Percentiles rank a stretch among this genome's conserved stretches.
Evolutionary conservation across 2,888 invertebrate genomes (phyloP).

Genomic region (Liodrosophila aerea): DNA sequence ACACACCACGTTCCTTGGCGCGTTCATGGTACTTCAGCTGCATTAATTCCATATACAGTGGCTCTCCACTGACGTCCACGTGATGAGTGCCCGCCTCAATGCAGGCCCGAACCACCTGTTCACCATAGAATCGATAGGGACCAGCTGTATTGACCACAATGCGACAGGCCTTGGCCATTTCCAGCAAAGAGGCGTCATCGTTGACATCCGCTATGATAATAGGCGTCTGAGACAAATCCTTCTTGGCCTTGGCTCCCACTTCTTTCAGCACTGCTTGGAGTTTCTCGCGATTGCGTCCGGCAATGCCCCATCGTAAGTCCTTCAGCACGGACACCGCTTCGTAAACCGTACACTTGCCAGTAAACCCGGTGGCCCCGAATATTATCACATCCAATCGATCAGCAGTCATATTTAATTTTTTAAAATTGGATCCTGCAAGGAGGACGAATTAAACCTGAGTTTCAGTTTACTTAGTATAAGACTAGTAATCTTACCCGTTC

Average conservation of each 20-base stretch:
- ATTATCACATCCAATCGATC: slow-evolving; percentile 89
- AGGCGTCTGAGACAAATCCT: slow-evolving; percentile 84
- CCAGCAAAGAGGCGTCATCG: slow-evolving; percentile 88
- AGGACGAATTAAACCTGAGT: too few relatives aligned
- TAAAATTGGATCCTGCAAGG: too few relatives aligned
- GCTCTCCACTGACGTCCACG: slow-evolving; percentile 96
- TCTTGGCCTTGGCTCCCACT: slow-evolving; percentile 83
- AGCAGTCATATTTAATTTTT: too few relatives aligned
- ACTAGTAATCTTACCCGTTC: too few relatives aligned
- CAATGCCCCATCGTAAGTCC: slow-evolving; percentile 92
- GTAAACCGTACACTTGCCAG: slow-evolving; percentile 92
- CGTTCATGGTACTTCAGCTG: slow-evolving; percentile 89
- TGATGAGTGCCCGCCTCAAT: slow-evolving; percentile 91
- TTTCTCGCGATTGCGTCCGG: slow-evolving; percentile 87
- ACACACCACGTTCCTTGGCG: slow-evolving; percentile 91
- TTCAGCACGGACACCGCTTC: slow-evolving; percentile 84
- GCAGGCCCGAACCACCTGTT: slow-evolving; percentile 92
- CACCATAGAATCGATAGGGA: slow-evolving; percentile 94
- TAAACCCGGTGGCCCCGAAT: slow-evolving; percentile 96
- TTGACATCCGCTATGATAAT: slow-evolving; percentile 90
- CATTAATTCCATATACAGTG: slow-evolving; percentile 93
- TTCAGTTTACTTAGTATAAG: too few relatives aligned
- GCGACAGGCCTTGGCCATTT: slow-evolving; percentile 91
- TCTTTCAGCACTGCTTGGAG: slow-evolving; percentile 83
- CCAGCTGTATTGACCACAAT: slow-evolving; percentile 96